These are phyloP conservation scores for Parapsyche elsis DNA, from an alignment of 1,140 invertebrate species.

Conservation along the genomic window DNA sequence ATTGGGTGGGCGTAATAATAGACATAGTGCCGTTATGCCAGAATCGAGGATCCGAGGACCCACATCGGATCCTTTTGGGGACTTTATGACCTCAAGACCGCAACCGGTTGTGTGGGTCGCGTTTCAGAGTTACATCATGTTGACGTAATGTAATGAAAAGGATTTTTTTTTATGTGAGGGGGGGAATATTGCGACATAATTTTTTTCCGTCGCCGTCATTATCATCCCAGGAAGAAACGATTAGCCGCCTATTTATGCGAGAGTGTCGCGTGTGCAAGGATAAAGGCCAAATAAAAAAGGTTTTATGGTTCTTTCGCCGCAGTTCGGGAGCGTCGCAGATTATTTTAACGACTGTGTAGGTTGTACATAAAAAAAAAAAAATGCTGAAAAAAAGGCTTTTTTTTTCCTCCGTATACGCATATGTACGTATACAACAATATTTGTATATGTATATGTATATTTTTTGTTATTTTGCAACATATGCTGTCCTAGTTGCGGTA, in stretches of 20 bases:
- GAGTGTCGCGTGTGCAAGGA: slow-evolving; percentile 15
- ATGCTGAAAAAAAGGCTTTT: neutral
- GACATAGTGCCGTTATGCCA: neutral
- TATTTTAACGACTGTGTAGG: slow-evolving; percentile 18
- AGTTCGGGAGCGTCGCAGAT: neutral
- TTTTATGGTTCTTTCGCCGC: neutral
- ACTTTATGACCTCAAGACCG: neutral
- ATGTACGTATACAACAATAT: neutral
- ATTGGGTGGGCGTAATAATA: slow-evolving; percentile 10
- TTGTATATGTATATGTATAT: neutral
- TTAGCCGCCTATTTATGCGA: slow-evolving; percentile 30
- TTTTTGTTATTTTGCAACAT: neutral
- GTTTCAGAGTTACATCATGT: too few relatives aligned
- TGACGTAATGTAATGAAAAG: too few relatives aligned
- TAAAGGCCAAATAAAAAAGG: slow-evolving; percentile 14
- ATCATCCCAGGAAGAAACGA: slow-evolving; percentile 28
- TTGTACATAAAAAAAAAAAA: neutral
- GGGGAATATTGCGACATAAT: slow-evolving; percentile 2
- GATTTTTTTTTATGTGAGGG: neutral
- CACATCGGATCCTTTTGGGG: neutral
- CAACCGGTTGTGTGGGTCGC: too few relatives aligned
- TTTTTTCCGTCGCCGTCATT: neutral
- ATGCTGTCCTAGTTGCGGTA: neutral
- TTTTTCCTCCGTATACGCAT: neutral
- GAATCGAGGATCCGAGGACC: neutral